These are phyloP conservation scores for Helicoverpa zea DNA, from an alignment of 1,140 invertebrate species.

Conservation along the genomic window DNA sequence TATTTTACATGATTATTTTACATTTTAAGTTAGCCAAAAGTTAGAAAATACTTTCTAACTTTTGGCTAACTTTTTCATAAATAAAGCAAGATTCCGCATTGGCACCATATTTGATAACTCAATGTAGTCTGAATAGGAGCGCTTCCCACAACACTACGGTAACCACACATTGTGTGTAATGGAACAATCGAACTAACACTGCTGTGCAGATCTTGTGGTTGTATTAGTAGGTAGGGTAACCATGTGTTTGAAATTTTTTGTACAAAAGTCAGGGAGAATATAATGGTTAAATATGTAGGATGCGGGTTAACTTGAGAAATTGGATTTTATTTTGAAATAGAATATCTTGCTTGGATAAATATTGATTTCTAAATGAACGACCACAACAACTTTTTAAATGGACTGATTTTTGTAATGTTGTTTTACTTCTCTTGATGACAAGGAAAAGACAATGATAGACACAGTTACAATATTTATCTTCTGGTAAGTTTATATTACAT, in stretches of 20 bases:
- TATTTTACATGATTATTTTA: no score
- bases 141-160: neutral
- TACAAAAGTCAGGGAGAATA: neutral
- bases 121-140: slow-evolving; percentile 22
- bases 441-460: no score
- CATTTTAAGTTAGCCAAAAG: no score
- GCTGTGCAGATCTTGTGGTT: slow-evolving; percentile 7
- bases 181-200: slow-evolving; percentile 39
- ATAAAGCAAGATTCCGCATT: neutral
- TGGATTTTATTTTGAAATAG: no score
- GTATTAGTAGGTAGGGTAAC: neutral
- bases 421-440: no score
- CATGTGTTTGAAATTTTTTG: neutral
- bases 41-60: neutral
- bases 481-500: no score
- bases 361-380: no score
- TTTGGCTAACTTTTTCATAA: neutral
- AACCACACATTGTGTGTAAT: slow-evolving; percentile 41
- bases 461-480: no score
- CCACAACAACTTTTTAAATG: no score
- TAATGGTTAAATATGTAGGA: neutral
- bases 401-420: neutral
- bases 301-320: no score
- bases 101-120: slow-evolving; percentile 39
- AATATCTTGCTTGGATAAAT: no score